Evolutionary conservation across 2,797 vertebrate species (phyloP).

Genomic region (Ataeniobius toweri): DNA sequence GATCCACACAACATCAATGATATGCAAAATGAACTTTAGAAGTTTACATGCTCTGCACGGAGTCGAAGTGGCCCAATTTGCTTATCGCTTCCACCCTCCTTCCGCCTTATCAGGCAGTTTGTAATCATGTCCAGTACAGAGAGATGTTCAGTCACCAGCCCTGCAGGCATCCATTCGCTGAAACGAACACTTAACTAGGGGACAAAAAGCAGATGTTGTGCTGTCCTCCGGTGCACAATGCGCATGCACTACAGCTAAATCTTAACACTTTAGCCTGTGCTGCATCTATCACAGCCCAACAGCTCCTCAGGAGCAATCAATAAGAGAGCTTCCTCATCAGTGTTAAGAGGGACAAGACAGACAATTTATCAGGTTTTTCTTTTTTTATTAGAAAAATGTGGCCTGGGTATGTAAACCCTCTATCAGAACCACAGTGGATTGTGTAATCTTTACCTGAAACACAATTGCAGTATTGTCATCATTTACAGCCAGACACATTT

Average conservation of each 20-base stretch:
- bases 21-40: slow-evolving; percentile 61
- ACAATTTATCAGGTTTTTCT: slow-evolving; percentile 28
- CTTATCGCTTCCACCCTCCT: slow-evolving; percentile 69
- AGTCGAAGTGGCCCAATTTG: slow-evolving; percentile 64
- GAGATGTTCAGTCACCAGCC: slow-evolving; percentile 64
- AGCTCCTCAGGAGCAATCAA: slow-evolving; percentile 51
- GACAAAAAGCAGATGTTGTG: slow-evolving; percentile 50
- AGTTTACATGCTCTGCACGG: slow-evolving; percentile 40
- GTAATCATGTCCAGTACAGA: slow-evolving; percentile 66
- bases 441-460: slow-evolving; percentile 16
- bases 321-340: slow-evolving; percentile 58
- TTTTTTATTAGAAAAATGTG: slow-evolving; percentile 24
- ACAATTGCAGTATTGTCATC: slow-evolving; percentile 20
- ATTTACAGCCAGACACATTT: slow-evolving; percentile 44
- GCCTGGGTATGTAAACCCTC: slow-evolving; percentile 7
- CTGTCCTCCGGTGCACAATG: slow-evolving; percentile 47
- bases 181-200: slow-evolving; percentile 49
- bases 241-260: slow-evolving; percentile 48
- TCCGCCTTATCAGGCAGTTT: slow-evolving; percentile 72
- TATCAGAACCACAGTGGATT: slow-evolving; percentile 4
- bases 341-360: slow-evolving; percentile 34
- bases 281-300: slow-evolving; percentile 59
- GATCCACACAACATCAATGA: slow-evolving; percentile 61
- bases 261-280: slow-evolving; percentile 28
- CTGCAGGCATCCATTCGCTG: slow-evolving; percentile 56